Conservation (phyloP, 2,113 vertebrate genomes). For the Aptenodytes patagonicus region DNA sequence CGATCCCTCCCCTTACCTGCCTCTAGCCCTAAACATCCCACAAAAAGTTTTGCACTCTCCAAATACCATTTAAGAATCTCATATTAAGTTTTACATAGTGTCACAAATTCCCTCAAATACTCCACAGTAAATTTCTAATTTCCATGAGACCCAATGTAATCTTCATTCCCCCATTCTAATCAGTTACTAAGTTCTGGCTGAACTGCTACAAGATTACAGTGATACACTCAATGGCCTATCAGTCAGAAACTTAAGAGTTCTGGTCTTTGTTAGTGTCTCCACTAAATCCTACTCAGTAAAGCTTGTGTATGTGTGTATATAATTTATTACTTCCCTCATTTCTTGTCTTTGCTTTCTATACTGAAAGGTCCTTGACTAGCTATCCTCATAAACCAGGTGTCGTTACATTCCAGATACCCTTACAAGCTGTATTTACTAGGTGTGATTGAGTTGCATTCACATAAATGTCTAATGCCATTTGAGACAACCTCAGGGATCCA, state of each 20-base stretch:
- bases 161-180: background rate
- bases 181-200: background rate
- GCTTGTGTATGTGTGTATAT: fast-evolving
- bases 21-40: background rate
- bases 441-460: background rate
- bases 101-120: background rate
- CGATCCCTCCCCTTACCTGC: background rate
- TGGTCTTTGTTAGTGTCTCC: background rate
- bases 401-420: background rate
- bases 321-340: background rate
- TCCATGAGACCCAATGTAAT: background rate
- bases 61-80: background rate
- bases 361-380: background rate
- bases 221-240: background rate
- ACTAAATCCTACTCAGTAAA: background rate
- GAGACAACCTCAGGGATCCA: background rate
- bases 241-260: background rate
- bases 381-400: background rate
- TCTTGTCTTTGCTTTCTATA: background rate
- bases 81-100: background rate
- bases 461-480: background rate
- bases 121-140: background rate
- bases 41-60: background rate
- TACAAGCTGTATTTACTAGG: background rate
- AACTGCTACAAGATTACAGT: background rate